Evolutionary conservation across 2,113 vertebrate genomes (phyloP).

Genomic region (Melanostigma gelatinosum): DNA sequence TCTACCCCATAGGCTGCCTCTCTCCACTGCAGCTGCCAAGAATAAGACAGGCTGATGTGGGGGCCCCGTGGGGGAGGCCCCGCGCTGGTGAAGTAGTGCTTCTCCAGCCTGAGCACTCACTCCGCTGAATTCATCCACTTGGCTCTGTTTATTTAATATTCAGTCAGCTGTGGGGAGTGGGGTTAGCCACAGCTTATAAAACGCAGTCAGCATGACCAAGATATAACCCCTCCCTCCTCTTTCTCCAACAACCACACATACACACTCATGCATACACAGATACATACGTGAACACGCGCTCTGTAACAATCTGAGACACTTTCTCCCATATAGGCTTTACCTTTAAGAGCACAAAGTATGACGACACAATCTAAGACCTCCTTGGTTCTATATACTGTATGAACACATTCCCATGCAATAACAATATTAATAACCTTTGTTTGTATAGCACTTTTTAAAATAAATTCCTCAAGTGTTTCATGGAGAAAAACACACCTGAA

Average conservation of each 20-base stretch:
- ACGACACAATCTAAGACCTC: background rate
- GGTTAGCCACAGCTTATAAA: conserved; percentile 86
- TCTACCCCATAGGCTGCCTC: conserved; percentile 64
- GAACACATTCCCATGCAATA: background rate
- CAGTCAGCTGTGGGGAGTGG: conserved; percentile 83
- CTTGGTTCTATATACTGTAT: background rate
- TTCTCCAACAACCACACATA: conserved; percentile 46
- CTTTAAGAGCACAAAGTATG: conserved; percentile 5
- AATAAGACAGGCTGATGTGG: conserved; percentile 81
- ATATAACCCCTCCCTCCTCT: conserved; percentile 58
- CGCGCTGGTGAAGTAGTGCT: conserved; percentile 55
- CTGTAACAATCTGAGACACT: conserved; percentile 12
- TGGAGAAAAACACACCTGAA: background rate
- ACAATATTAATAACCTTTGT: conserved; percentile 10
- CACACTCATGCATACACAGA: conserved; percentile 5
- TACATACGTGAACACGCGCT: background rate
- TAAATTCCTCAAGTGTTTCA: background rate
- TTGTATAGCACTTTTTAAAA: background rate
- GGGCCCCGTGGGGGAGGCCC: conserved; percentile 71
- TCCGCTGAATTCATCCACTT: conserved; percentile 78
- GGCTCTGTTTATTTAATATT: conserved; percentile 86
- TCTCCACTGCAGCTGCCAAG: conserved; percentile 82
- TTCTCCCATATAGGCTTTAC: conserved; percentile 9
- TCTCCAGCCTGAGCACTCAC: conserved; percentile 65
- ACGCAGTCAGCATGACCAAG: conserved; percentile 82